Evolutionary conservation across 2,113 vertebrate species (phyloP).

Genomic region (Hypanus sabinus): DNA sequence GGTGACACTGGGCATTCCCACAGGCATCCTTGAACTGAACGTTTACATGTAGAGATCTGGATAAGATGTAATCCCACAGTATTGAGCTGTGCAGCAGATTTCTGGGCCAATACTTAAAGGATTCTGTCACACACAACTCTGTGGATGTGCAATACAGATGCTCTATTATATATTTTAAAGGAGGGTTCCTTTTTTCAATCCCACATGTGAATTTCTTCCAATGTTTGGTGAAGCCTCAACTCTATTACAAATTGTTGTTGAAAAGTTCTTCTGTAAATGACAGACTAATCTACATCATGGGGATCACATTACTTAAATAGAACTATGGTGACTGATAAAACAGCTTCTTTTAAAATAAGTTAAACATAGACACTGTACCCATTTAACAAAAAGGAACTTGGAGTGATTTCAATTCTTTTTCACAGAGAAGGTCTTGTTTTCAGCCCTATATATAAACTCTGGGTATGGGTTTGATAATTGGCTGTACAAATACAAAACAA

Average conservation of each 20-base stretch:
- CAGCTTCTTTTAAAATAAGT: background rate
- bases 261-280: background rate
- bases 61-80: too few species aligned
- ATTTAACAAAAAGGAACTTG: slow-evolving; percentile 26
- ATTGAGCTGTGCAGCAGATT: too few species aligned
- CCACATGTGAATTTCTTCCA: background rate
- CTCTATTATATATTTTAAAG: background rate
- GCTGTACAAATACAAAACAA: background rate
- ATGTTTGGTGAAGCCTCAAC: background rate
- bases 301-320: background rate
- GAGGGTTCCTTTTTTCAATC: background rate
- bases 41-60: too few species aligned
- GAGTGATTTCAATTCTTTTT: slow-evolving; percentile 12
- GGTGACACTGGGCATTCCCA: too few species aligned
- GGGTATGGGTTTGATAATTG: background rate
- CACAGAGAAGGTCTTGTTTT: slow-evolving; percentile 22
- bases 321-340: background rate
- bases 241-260: background rate
- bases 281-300: background rate
- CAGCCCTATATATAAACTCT: background rate
- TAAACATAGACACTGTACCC: background rate
- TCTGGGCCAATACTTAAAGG: background rate
- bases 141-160: background rate
- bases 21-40: too few species aligned
- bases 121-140: background rate